Base-by-base conservation (phyloP, 1,140 invertebrate species). In the Hypothenemus hampei region DNA sequence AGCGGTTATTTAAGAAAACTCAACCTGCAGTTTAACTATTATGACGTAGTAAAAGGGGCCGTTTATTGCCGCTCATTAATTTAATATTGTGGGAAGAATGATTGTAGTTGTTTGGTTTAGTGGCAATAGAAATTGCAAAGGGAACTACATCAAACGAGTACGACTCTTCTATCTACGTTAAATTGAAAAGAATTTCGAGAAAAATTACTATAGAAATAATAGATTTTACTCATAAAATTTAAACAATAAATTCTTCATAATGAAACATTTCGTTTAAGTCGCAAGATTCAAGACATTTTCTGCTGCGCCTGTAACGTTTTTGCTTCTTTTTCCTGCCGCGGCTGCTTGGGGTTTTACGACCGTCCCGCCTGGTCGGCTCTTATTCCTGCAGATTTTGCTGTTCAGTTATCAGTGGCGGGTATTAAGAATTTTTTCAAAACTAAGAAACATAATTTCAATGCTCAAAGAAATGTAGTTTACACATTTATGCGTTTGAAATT, bases 1-100 rank as follows among this genome's bases (percentile, higher is more conserved):
- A 40, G 48, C 10, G n/a, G 13, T 21, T 48, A 37, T 37, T 48
- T 40, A 41, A 51, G 48, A 51, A 51, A 40, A 21, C 19, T 11
- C 46, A 35, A 48, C 35, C 31, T 48, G 16, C 48, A 51, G 36
- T 51, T 51, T 51, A 29, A 40, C 36, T 23, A 51, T 51, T 51
- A 51, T 51, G 36, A 51, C 48, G 24, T 40, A 51, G 41, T 51
- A 51, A 51, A 51, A 16, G 31, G 20, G 31, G 11, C 20, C 33
- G 48, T 51, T 51, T 51, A 51, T 51, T 41, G 48, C 41, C 23
- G 23, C 18, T 37, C 48, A 51, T 51, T 51, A 51, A 51, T 41
- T 51, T 40, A 41, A 51, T 51, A 29, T 37, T 11, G 19, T 20
- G 46, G 46, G 46, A 36, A 20, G 33, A 48, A 48, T 16, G 21